Percentiles rank a stretch among this genome's conserved stretches.
Conservation (phyloP, 2,113 vertebrate genomes). For the Melanerpes aurifrons region DNA sequence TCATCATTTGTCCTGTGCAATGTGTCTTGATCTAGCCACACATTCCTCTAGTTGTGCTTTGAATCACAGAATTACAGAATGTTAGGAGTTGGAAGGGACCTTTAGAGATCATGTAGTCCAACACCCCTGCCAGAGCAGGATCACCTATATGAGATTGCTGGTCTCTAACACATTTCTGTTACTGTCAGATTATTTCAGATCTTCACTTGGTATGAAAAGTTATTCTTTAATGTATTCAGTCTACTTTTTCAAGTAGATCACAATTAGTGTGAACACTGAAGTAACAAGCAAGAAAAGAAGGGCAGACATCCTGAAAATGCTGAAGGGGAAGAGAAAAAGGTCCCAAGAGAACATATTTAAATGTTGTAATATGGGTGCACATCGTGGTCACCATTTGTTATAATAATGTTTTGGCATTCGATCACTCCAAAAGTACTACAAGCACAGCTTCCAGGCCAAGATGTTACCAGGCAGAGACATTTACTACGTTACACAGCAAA, state of each 20-base stretch:
- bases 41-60: not conserved
- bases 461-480: too few relatives aligned
- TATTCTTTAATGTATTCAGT: not conserved
- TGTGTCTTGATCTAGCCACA: not conserved
- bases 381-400: too few relatives aligned
- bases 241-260: constrained; percentile 12
- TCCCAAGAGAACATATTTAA: not conserved
- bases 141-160: not conserved
- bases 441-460: too few relatives aligned
- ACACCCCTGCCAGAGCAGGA: too few relatives aligned
- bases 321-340: not conserved
- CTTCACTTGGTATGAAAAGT: constrained; percentile 2
- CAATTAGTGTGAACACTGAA: not conserved
- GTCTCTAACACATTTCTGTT: constrained; percentile 7
- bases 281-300: constrained; percentile 14
- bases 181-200: not conserved
- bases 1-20: not conserved
- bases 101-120: too few relatives aligned
- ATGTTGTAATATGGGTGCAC: too few relatives aligned
- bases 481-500: too few relatives aligned
- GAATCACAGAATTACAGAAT: not conserved
- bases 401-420: too few relatives aligned
- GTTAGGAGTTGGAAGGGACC: too few relatives aligned
- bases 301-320: not conserved
- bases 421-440: too few relatives aligned